Evolutionary conservation across 2,888 invertebrate genomes (phyloP).

Genomic region (Lacanobia oleracea): DNA sequence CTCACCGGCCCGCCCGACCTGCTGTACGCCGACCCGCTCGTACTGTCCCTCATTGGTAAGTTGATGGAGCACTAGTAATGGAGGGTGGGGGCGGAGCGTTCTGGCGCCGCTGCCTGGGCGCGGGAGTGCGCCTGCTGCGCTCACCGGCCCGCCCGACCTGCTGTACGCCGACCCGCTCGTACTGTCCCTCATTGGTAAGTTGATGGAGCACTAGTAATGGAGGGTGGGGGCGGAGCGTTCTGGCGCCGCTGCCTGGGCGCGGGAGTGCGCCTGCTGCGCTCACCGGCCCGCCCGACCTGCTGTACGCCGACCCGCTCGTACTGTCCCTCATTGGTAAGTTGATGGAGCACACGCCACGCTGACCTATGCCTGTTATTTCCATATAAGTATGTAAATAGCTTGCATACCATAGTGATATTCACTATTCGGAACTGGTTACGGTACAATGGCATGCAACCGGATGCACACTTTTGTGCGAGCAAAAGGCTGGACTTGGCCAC

Average conservation of each 20-base stretch:
- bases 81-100: conserved; percentile 83
- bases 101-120: conserved; percentile 86
- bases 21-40: no score
- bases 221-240: conserved; percentile 81
- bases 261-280: conserved; percentile 85
- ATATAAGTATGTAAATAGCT: no score
- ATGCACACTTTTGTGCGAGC: no score
- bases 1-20: conserved; percentile 68
- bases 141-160: conserved; percentile 65
- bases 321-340: conserved; percentile 81
- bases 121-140: conserved; percentile 84
- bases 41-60: no score
- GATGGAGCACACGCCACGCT: no score
- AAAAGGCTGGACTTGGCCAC: no score
- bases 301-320: conserved; percentile 79
- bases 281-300: conserved; percentile 79
- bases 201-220: conserved; percentile 67
- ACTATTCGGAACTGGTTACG: no score
- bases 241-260: conserved; percentile 86
- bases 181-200: no score
- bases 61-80: conserved; percentile 61
- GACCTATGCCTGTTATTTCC: no score
- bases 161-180: no score
- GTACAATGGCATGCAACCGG: no score
- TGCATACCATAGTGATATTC: no score